Conservation (phyloP, 2,888 invertebrate genomes). For the Drosophila kambysellisi region DNA sequence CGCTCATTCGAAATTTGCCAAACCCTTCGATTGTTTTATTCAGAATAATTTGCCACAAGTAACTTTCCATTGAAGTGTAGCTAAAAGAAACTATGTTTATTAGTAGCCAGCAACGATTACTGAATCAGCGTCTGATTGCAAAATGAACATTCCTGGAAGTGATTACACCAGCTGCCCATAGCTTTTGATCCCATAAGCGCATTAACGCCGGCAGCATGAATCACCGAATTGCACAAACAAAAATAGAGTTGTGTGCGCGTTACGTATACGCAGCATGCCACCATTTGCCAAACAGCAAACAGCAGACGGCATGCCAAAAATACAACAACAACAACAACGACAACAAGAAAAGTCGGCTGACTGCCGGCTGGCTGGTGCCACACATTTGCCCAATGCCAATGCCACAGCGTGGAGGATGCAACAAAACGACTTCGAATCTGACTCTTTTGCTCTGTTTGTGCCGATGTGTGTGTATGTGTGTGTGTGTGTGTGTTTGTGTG, state of each 20-base stretch:
- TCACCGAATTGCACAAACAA: conserved; percentile 41
- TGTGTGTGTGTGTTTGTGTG: conserved; percentile 2
- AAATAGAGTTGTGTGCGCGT: conserved; percentile 44
- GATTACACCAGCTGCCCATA: conserved; percentile 45
- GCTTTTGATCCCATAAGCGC: conserved; percentile 46
- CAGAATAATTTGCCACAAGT: not conserved
- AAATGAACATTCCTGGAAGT: conserved; percentile 42
- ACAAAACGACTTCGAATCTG: conserved; percentile 50
- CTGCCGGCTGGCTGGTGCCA: conserved; percentile 66
- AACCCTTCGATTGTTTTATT: not conserved
- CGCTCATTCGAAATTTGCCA: not conserved
- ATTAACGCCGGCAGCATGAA: conserved; percentile 53
- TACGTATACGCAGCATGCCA: conserved; percentile 72
- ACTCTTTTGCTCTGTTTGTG: conserved; percentile 13
- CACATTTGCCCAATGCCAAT: conserved; percentile 78
- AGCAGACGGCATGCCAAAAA: conserved; percentile 66
- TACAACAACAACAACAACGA: conserved; percentile 37
- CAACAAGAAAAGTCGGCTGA: conserved; percentile 9
- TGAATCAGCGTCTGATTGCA: conserved; percentile 20
- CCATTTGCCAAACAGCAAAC: conserved; percentile 33
- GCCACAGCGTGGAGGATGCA: conserved; percentile 67
- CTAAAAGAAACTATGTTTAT: conserved; percentile 14
- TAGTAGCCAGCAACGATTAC: conserved; percentile 1
- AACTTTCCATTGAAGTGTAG: conserved; percentile 2
- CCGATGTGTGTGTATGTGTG: conserved; percentile 4